Evolutionary conservation across 2,888 invertebrate genomes (phyloP).

Genomic region (Stratiomys singularior): DNA sequence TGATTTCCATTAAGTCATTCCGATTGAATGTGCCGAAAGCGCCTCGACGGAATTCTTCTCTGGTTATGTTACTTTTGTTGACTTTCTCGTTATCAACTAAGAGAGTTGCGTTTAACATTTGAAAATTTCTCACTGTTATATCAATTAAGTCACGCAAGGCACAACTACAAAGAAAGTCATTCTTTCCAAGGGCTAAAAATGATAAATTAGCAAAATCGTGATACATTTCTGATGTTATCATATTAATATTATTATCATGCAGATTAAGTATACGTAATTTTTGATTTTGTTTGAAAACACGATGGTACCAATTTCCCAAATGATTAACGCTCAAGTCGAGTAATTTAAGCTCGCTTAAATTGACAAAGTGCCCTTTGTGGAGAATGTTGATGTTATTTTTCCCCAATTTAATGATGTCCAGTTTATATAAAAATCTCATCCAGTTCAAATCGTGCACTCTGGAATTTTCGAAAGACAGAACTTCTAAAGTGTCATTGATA

Average conservation of each 20-base stretch:
- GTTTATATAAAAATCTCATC: conserved; percentile 62
- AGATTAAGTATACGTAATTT: conserved; percentile 66
- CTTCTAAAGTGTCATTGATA: conserved; percentile 64
- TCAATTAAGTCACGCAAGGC: conserved; percentile 68
- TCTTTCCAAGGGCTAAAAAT: conserved; percentile 68
- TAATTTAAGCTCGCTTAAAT: conserved; percentile 65
- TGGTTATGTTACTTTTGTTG: neutral
- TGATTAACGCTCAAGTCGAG: conserved; percentile 69
- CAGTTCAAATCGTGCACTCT: conserved; percentile 64
- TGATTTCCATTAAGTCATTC: neutral
- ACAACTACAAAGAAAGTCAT: conserved; percentile 72
- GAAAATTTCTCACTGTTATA: conserved; percentile 57
- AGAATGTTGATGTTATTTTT: conserved; percentile 68
- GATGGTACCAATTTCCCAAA: conserved; percentile 69
- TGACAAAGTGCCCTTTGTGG: conserved; percentile 57
- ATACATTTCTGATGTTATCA: conserved; percentile 70
- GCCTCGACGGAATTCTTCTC: neutral
- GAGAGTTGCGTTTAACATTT: neutral
- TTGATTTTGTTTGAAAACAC: conserved; percentile 63
- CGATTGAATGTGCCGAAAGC: neutral
- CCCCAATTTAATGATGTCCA: conserved; percentile 67
- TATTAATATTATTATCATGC: conserved; percentile 69
- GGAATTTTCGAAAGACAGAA: conserved; percentile 66
- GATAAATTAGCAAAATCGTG: conserved; percentile 67
- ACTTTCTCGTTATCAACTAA: neutral